Conservation (phyloP, 2,888 invertebrate species). For the Eupithecia abbreviata region DNA sequence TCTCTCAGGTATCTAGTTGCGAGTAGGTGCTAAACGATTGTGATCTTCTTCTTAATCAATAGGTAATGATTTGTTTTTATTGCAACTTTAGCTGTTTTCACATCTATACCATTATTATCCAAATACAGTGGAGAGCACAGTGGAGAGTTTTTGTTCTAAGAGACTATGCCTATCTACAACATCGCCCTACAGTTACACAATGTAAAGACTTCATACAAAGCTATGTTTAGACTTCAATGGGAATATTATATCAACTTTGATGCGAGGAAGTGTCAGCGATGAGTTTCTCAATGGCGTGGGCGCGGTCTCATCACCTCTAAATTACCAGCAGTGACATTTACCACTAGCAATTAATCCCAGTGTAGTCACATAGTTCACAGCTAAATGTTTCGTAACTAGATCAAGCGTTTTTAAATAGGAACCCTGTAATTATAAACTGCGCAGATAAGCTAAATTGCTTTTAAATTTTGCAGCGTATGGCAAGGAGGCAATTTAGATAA, state of each 20-base stretch:
- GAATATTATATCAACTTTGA: slow-evolving; percentile 13
- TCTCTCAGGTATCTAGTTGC: no score
- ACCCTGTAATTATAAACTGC: slow-evolving; percentile 33
- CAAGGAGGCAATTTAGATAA: slow-evolving; percentile 21
- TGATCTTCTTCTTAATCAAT: background rate
- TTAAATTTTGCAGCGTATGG: slow-evolving; percentile 36
- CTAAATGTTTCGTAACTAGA: slow-evolving; percentile 34
- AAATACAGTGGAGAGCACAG: background rate
- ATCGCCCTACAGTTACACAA: background rate
- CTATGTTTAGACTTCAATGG: slow-evolving; percentile 4
- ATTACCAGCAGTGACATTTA: slow-evolving; percentile 30
- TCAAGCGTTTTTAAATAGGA: slow-evolving; percentile 36
- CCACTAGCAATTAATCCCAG: slow-evolving; percentile 35
- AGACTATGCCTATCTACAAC: background rate
- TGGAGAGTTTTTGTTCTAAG: background rate
- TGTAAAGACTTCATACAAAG: background rate
- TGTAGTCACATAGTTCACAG: slow-evolving; percentile 18
- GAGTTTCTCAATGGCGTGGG: slow-evolving; percentile 34
- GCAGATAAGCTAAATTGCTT: slow-evolving; percentile 37
- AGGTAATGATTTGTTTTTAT: background rate
- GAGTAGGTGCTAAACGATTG: background rate
- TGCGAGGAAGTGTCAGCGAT: slow-evolving; percentile 2
- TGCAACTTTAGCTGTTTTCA: background rate
- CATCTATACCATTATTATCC: background rate
- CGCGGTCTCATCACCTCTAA: slow-evolving; percentile 4